A percentile compares a stretch with the other conserved stretches of the same genome.
Evolutionary conservation across 2,888 invertebrate genomes (phyloP).

Genomic region (Norana najaformis): DNA sequence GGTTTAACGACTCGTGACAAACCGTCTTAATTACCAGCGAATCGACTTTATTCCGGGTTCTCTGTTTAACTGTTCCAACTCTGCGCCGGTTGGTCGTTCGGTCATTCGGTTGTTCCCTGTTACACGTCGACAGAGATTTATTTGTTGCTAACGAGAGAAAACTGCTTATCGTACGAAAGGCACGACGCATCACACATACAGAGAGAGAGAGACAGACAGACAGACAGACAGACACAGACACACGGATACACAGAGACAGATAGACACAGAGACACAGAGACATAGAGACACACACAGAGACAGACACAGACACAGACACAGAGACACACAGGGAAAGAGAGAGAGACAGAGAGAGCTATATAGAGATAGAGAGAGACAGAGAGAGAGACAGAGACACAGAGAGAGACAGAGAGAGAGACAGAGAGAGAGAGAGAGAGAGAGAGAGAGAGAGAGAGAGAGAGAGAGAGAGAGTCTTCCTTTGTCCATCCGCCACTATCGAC

Average conservation of each 20-base stretch:
- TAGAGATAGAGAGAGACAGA: not conserved
- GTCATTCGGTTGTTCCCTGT: not conserved
- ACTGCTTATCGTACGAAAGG: not conserved
- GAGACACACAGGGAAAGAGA: not conserved
- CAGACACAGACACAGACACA: not conserved
- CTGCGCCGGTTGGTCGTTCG: no score
- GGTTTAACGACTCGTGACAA: not conserved
- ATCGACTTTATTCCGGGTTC: not conserved
- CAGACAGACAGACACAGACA: not conserved
- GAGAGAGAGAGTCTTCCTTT: not conserved
- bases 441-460: not conserved
- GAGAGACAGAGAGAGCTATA: not conserved
- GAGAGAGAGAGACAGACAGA: no score
- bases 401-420: not conserved
- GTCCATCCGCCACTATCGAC: not conserved
- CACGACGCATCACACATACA: no score
- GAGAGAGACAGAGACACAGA: not conserved
- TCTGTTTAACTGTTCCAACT: not conserved
- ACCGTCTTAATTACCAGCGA: conserved; percentile 7
- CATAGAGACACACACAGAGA: not conserved
- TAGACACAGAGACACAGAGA: not conserved
- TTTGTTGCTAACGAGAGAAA: not conserved
- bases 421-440: not conserved
- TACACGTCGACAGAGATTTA: not conserved
- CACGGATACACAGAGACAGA: not conserved